Conservation (phyloP, 2,113 vertebrate genomes). For the Daphoenositta chrysoptera region DNA sequence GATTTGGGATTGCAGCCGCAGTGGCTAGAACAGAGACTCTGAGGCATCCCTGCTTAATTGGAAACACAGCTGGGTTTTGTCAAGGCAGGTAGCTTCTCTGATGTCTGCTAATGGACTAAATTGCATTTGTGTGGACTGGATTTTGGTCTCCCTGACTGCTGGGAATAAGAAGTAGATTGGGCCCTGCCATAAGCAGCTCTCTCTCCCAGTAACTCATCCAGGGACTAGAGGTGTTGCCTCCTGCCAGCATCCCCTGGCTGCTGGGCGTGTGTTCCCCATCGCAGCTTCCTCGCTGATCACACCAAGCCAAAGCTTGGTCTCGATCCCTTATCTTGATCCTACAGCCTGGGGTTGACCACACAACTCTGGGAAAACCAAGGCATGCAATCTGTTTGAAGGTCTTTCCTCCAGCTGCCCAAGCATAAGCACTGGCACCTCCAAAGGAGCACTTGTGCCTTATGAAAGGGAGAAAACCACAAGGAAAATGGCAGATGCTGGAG, state of each 20-base stretch:
- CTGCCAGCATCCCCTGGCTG: background rate
- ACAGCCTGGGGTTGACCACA: background rate
- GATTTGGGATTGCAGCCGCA: background rate
- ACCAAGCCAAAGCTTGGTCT: background rate
- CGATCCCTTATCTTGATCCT: background rate
- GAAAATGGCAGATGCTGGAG: background rate
- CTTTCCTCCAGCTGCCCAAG: background rate
- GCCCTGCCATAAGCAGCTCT: background rate
- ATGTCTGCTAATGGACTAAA: constrained; percentile 6
- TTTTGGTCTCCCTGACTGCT: background rate
- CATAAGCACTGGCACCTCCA: background rate
- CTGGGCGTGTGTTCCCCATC: background rate
- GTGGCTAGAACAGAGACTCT: background rate
- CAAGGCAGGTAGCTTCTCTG: constrained; percentile 26
- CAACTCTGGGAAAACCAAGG: background rate
- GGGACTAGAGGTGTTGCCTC: background rate
- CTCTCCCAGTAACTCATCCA: background rate
- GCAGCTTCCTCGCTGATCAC: background rate
- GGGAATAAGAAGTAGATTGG: background rate
- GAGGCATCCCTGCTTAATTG: background rate
- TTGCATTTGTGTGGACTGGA: background rate
- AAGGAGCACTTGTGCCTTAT: background rate
- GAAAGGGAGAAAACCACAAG: background rate
- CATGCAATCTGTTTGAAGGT: background rate
- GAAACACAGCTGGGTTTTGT: constrained; percentile 23